These are phyloP conservation scores for Tympanuchus pallidicinctus DNA, from an alignment of 2,113 vertebrate species.

Conservation along the genomic window DNA sequence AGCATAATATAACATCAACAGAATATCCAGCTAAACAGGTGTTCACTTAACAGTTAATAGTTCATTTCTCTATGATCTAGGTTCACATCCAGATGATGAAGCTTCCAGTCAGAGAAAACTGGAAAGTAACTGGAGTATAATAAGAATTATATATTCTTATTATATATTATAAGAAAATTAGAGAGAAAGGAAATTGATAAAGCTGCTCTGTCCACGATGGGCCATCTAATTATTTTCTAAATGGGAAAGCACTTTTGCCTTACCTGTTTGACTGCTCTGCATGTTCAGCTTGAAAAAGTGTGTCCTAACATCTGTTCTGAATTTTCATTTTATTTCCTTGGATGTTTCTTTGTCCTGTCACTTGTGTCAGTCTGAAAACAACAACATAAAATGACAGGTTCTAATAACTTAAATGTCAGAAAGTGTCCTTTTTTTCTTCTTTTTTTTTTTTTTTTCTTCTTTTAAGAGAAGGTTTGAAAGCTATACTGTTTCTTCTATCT, in stretches of 20 bases:
- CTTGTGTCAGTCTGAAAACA: conserved; percentile 55
- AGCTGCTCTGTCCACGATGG: neutral
- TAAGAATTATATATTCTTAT: neutral
- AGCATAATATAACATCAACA: accelerated
- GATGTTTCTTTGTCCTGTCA: conserved; percentile 49
- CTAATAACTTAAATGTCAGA: conserved; percentile 47
- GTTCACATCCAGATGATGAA: neutral
- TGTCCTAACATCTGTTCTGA: conserved; percentile 71
- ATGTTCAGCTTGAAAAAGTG: conserved; percentile 17
- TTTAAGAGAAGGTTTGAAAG: neutral
- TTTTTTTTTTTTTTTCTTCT: neutral
- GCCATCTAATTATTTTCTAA: conserved; percentile 66
- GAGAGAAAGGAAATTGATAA: conserved; percentile 34
- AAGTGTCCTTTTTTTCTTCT: neutral
- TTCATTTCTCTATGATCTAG: neutral
- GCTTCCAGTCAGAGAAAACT: neutral
- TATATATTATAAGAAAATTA: neutral
- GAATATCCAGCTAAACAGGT: neutral
- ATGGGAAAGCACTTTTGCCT: conserved; percentile 45
- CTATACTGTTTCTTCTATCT: neutral
- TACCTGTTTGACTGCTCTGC: conserved; percentile 52
- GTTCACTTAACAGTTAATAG: neutral
- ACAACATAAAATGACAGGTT: conserved; percentile 16
- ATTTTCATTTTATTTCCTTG: conserved; percentile 65
- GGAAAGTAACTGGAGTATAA: neutral